phyloP scores from a whole-genome alignment of 2,888 invertebrate species.

The Drosophila parthenogenetica region DNA sequence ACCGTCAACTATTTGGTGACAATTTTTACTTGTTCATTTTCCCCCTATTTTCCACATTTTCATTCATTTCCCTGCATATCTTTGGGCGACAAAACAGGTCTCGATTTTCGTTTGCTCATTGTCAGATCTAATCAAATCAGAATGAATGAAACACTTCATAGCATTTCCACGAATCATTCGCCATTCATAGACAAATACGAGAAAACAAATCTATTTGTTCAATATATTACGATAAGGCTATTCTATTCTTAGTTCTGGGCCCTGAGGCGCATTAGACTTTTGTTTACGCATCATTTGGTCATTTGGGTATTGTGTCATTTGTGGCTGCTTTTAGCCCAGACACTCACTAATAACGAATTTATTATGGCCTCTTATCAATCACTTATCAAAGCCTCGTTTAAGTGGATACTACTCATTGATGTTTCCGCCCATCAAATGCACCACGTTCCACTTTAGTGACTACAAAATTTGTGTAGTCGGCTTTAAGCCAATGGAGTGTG shows the following conservation, averaged over 20 bases:
- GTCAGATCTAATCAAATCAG: constrained; percentile 55
- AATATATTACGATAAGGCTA: constrained; percentile 48
- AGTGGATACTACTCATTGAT: constrained; percentile 25
- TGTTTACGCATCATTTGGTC: constrained; percentile 67
- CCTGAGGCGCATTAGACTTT: constrained; percentile 29
- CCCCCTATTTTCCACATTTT: constrained; percentile 6
- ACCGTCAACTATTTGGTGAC: constrained; percentile 53
- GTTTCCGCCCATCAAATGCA: constrained; percentile 19
- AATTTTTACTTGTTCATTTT: constrained; percentile 14
- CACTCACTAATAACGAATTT: constrained; percentile 64
- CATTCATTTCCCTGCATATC: constrained; percentile 9
- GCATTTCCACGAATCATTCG: constrained; percentile 28
- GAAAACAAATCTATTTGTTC: constrained; percentile 43
- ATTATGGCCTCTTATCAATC: constrained; percentile 71
- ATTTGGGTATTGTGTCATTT: constrained; percentile 26
- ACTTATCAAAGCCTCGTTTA: constrained; percentile 41
- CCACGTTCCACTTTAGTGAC: constrained; percentile 12
- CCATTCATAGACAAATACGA: constrained; percentile 48
- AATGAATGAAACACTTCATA: constrained; percentile 34
- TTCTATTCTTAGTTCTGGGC: constrained; percentile 40
- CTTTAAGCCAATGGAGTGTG: constrained; percentile 18
- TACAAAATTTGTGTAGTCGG: constrained; percentile 4
- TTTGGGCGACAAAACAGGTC: constrained; percentile 13
- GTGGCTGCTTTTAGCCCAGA: constrained; percentile 8
- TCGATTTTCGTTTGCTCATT: constrained; percentile 1